These are phyloP conservation scores for Apamea monoglypha DNA, from an alignment of 2,888 invertebrate species.

Conservation along the genomic window DNA sequence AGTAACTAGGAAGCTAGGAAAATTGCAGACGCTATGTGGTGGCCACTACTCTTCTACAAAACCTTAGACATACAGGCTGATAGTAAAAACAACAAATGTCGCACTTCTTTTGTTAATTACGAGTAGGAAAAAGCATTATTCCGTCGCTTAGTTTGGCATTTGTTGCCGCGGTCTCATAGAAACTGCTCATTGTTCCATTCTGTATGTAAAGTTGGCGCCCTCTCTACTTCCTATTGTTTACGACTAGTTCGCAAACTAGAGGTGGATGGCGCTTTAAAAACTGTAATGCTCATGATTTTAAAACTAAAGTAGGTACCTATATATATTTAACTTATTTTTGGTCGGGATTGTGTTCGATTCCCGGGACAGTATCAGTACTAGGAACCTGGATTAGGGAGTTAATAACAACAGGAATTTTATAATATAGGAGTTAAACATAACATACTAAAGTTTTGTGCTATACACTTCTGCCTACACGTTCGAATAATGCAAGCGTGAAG, in stretches of 20 bases:
- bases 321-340: background rate
- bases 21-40: background rate
- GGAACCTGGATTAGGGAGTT: background rate
- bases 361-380: background rate
- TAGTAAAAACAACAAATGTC: background rate
- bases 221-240: conserved; percentile 7
- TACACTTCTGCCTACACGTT: background rate
- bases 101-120: conserved; percentile 3
- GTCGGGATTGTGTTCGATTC: background rate
- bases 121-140: background rate
- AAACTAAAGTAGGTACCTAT: background rate
- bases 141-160: background rate
- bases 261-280: background rate
- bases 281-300: background rate
- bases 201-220: conserved; percentile 2
- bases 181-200: conserved; percentile 13
- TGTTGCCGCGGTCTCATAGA: conserved; percentile 2
- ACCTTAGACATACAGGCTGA: background rate
- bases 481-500: background rate
- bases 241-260: background rate
- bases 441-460: background rate
- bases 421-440: background rate
- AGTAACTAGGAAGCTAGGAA: too few species aligned
- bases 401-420: background rate
- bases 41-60: background rate